Evolutionary conservation across 1,140 invertebrate genomes (phyloP), one percentile per base, ranked within the genome.

Genomic region (Coenobita brevimanus): DNA sequence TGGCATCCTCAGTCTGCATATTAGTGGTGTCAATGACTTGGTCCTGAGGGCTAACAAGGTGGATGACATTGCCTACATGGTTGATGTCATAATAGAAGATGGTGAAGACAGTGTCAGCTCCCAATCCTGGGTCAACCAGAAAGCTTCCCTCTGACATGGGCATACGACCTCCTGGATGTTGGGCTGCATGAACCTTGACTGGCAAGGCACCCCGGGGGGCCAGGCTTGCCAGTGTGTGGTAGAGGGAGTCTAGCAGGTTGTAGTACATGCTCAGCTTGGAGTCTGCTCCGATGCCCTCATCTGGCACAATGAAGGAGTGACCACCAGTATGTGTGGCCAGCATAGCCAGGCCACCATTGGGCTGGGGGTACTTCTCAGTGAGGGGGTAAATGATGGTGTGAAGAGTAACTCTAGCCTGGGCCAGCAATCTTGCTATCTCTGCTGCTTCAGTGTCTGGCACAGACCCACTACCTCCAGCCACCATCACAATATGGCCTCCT

Each of bases 51-150:
- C 80, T 90, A 10, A 89, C 88, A 8, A 90, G 88, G 69, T 90
- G 90, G 46, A 90, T 87, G 21, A 78, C 38, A 71, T 91, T 89
- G 21, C 90, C 90, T 24, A 91, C 90, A 60, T 91, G 91, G 2
- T 90, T 82, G 15, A 91, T 83, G 75, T 90, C 89, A 60, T 91
- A 91, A 78, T 91, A 91, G 78, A 91, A 91, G 43, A 91, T 89
- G 1, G 90, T 90, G 64, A 91, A 91, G 17, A 91, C 84, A 0
- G 91, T 91, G 82, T 91, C 91, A n/a, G 90, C 76, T 13, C 91
- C 91, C 43, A 91, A 46, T 24, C 81, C 80, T 15, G 91, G 87
- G 57, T 91, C 91, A 33, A 91, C 78, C 38, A 88, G 69, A 78
- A 91, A 91, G 36, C 89, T 91, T 43, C 91, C 91, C 67, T 90